Percentiles rank a stretch among this genome's conserved stretches.
Conservation (phyloP, 2,888 invertebrate species). For the Drosophila diplacantha region DNA sequence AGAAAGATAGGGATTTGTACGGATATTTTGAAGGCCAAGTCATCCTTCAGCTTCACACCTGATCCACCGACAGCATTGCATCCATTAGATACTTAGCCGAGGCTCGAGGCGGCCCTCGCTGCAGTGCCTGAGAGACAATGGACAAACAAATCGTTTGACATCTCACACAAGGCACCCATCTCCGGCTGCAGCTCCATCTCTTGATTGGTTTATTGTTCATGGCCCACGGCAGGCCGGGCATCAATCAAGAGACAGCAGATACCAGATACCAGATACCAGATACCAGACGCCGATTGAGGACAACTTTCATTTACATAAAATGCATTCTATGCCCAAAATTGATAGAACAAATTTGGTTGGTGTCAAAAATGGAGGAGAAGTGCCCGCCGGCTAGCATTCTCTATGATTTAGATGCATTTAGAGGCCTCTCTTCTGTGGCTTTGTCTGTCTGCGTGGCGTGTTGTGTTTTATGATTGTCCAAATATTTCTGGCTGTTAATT, state of each 20-base stretch:
- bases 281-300: conserved; percentile 51
- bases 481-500: conserved; percentile 67
- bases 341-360: conserved; percentile 66
- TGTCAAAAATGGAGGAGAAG: conserved; percentile 55
- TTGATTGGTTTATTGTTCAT: conserved; percentile 68
- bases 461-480: conserved; percentile 58
- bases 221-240: conserved; percentile 51
- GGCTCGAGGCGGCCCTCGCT: not conserved
- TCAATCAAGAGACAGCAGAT: conserved; percentile 54
- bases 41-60: conserved; percentile 1
- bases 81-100: conserved; percentile 30
- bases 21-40: not conserved
- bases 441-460: conserved; percentile 9
- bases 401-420: conserved; percentile 50
- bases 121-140: conserved; percentile 10
- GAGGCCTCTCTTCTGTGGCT: conserved; percentile 24
- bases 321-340: conserved; percentile 56
- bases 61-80: not conserved
- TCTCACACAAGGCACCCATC: conserved; percentile 9
- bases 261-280: conserved; percentile 13
- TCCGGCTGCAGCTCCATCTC: conserved; percentile 10
- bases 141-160: conserved; percentile 65
- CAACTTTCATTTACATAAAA: conserved; percentile 68
- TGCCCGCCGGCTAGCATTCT: not conserved
- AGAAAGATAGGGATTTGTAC: not conserved